Evolutionary conservation across 1,140 invertebrate genomes (phyloP), one percentile per base, ranked within the genome.

Genomic region (Brachionus paranguensis): DNA sequence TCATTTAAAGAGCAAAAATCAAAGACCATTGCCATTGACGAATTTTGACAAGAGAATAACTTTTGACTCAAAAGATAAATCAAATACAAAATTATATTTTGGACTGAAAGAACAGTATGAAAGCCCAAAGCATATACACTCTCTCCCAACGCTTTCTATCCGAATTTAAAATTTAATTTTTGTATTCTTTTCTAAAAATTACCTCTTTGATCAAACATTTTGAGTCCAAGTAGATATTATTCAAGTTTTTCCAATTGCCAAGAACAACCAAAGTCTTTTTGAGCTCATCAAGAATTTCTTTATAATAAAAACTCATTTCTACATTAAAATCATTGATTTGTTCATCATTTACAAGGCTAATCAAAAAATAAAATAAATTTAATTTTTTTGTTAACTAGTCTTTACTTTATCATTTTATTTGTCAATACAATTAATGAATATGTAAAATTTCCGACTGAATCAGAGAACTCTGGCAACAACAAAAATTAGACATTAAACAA

Each of bases 1-100:
- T 76, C 11, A 14, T 12, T 47, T 50, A 76, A 7, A 12, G 24
- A 76, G 20, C 72, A 76, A 27, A 76, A 50, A 29, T 76, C 72
- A 50, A 76, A 47, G 3, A 27, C 47, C 17, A 50, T 29, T 8
- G 72, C 24, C 7, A 47, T 3, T 27, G 72, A 76, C 3, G 45
- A 76, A n/a, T 76, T 76, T 53, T 76, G 43, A 50, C 24, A 27
- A 4, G 72, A 10, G 11, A 50, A 76, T 29, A 76, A 24, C 20
- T 76, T 29, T 76, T 76, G 43, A 17, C 45, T 27, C 20, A 76
- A 29, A 8, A 37, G 43, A 53, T 76, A 76, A 27, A 50, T 50
- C 72, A 76, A 50, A n/a, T 50, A 76, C 10, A 76, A 27, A 50
- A 76, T 24, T 27, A 76, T 24, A 50, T 76, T 76, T 76, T 76